These are phyloP conservation scores for Clepsis dumicolana DNA, from an alignment of 2,888 invertebrate species.

Conservation along the genomic window DNA sequence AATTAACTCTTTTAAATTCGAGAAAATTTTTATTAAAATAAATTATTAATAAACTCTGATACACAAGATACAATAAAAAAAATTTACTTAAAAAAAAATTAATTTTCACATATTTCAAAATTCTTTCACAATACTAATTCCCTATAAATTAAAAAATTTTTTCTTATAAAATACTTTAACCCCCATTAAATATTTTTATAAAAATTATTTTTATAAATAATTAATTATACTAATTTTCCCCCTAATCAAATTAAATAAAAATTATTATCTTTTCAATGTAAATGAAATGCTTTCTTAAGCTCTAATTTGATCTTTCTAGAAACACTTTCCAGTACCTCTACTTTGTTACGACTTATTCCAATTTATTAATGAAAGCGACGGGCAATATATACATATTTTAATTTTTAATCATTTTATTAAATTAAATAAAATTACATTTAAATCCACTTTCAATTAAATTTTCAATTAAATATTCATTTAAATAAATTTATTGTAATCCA, in stretches of 20 bases:
- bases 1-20: constrained; percentile 88
- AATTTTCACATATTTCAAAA: constrained; percentile 81
- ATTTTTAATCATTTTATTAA: constrained; percentile 87
- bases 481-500: constrained; percentile 89
- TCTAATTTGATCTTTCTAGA: constrained; percentile 88
- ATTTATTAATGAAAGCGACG: constrained; percentile 90
- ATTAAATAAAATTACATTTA: constrained; percentile 87
- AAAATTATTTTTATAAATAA: neutral
- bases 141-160: constrained; percentile 84
- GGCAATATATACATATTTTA: constrained; percentile 92
- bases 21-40: constrained; percentile 74
- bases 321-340: constrained; percentile 91
- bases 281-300: constrained; percentile 59
- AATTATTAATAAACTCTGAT: constrained; percentile 89
- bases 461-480: constrained; percentile 76
- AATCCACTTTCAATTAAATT: constrained; percentile 86
- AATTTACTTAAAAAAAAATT: constrained; percentile 83
- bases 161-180: constrained; percentile 81
- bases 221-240: neutral
- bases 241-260: constrained; percentile 28
- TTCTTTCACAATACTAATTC: constrained; percentile 86
- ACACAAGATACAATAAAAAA: constrained; percentile 90
- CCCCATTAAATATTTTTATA: neutral
- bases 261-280: constrained; percentile 82
- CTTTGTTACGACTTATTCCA: constrained; percentile 94